Evolutionary conservation across 2,888 invertebrate species (phyloP).

Genomic region (Mythimna pallens): DNA sequence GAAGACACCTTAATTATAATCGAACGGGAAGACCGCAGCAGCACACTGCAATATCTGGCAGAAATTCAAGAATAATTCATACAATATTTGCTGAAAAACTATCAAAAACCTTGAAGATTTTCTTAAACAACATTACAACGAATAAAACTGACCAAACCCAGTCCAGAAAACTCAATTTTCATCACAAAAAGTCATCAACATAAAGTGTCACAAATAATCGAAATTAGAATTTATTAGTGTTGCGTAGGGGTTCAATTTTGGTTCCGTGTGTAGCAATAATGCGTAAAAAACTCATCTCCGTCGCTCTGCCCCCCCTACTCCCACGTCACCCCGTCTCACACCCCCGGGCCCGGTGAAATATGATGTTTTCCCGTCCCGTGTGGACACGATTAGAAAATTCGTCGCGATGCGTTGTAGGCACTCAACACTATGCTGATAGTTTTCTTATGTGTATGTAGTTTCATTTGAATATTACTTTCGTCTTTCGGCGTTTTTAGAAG

Average conservation of each 20-base stretch:
- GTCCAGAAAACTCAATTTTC: slow-evolving; percentile 58
- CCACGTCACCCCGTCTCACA: slow-evolving; percentile 57
- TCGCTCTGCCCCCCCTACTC: slow-evolving; percentile 70
- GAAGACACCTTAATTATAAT: no score
- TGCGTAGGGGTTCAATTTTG: slow-evolving; percentile 83
- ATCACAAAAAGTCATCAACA: slow-evolving; percentile 64
- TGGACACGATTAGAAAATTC: slow-evolving; percentile 90
- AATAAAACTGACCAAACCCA: slow-evolving; percentile 28
- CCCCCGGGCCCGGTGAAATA: slow-evolving; percentile 86
- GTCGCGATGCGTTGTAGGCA: slow-evolving; percentile 77
- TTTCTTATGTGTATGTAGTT: slow-evolving; percentile 68
- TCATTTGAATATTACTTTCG: slow-evolving; percentile 60
- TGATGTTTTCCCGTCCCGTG: slow-evolving; percentile 88
- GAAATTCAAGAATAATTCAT: neutral
- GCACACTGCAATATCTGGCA: neutral
- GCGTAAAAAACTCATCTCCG: slow-evolving; percentile 91
- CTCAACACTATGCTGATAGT: slow-evolving; percentile 75
- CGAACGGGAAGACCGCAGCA: neutral
- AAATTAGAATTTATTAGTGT: slow-evolving; percentile 87
- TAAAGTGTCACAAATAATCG: slow-evolving; percentile 82
- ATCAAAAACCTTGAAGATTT: neutral
- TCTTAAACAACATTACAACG: slow-evolving; percentile 5
- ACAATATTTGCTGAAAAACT: neutral
- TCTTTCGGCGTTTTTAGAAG: slow-evolving; percentile 5
- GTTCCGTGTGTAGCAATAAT: slow-evolving; percentile 88